These are phyloP conservation scores for Pachypanchax playfairii DNA, from an alignment of 2,113 vertebrate species.

Conservation along the genomic window DNA sequence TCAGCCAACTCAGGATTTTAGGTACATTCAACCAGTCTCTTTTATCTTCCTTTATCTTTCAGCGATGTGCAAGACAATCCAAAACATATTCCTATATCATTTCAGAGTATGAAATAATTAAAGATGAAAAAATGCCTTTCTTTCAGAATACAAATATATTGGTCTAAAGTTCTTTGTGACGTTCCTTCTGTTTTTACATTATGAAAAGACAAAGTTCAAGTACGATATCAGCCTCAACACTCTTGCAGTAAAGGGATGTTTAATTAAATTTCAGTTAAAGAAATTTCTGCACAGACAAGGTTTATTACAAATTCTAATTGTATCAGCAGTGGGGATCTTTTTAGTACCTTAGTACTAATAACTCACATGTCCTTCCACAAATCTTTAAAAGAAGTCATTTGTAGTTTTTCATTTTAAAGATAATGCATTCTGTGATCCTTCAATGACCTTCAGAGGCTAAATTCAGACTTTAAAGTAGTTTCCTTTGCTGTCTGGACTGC, in stretches of 20 bases:
- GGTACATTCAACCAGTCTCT: conserved; percentile 75
- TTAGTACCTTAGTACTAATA: not conserved
- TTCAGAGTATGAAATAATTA: too few relatives aligned
- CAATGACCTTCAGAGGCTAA: conserved; percentile 40
- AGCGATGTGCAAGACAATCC: too few relatives aligned
- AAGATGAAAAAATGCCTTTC: too few relatives aligned
- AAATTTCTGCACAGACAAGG: not conserved
- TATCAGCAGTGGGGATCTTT: not conserved
- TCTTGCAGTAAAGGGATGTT: not conserved
- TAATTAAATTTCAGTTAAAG: not conserved
- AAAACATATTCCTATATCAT: too few relatives aligned
- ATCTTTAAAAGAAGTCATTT: conserved; percentile 21
- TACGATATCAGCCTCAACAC: too few relatives aligned
- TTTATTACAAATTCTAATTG: conserved; percentile 3
- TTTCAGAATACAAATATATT: too few relatives aligned
- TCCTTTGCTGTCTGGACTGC: conserved; percentile 33
- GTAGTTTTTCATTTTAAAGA: conserved; percentile 34
- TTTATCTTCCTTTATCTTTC: not conserved
- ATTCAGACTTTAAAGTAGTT: conserved; percentile 53
- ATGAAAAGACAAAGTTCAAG: too few relatives aligned
- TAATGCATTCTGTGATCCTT: conserved; percentile 36
- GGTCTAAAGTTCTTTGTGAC: too few relatives aligned
- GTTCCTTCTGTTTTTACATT: not conserved
- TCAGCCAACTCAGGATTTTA: conserved; percentile 90
- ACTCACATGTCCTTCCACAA: conserved; percentile 10